These are phyloP conservation scores for Trichoplusia ni DNA, from an alignment of 1,140 invertebrate genomes.

Conservation along the genomic window DNA sequence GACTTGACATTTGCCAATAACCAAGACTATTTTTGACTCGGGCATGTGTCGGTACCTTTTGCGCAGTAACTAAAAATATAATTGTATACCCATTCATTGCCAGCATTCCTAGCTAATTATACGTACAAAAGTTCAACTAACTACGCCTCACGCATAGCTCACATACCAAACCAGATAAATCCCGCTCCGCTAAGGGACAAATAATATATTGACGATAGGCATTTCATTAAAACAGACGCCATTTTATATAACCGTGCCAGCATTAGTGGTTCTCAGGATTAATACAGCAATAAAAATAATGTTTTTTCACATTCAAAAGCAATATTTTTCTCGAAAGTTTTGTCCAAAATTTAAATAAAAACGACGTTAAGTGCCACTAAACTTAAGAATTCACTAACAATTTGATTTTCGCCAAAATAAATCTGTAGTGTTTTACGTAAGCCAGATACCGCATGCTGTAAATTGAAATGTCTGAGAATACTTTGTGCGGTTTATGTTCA, in stretches of 20 bases:
- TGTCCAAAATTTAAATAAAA: conserved; percentile 21
- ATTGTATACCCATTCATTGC: conserved; percentile 2
- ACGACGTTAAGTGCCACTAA: conserved; percentile 28
- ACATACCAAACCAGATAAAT: background rate
- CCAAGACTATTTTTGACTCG: too few relatives aligned
- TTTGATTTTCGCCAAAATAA: conserved; percentile 18
- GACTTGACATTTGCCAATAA: too few relatives aligned
- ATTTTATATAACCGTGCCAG: background rate
- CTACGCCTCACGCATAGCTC: background rate
- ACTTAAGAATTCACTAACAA: conserved; percentile 24
- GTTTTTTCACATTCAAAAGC: background rate
- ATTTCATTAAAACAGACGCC: background rate
- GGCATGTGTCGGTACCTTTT: too few relatives aligned
- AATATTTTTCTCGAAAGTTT: background rate
- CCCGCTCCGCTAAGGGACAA: background rate
- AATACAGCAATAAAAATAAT: conserved; percentile 8
- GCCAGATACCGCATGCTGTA: conserved; percentile 11
- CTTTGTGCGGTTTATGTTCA: conserved; percentile 15
- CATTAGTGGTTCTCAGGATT: conserved; percentile 8
- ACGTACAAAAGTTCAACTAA: background rate
- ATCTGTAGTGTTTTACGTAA: conserved; percentile 14
- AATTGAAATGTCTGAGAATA: conserved; percentile 12
- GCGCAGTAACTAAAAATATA: background rate
- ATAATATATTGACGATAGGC: background rate
- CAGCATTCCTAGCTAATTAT: conserved; percentile 3